Conservation (phyloP, 2,113 vertebrate species). For the Tragelaphus imberbis region DNA sequence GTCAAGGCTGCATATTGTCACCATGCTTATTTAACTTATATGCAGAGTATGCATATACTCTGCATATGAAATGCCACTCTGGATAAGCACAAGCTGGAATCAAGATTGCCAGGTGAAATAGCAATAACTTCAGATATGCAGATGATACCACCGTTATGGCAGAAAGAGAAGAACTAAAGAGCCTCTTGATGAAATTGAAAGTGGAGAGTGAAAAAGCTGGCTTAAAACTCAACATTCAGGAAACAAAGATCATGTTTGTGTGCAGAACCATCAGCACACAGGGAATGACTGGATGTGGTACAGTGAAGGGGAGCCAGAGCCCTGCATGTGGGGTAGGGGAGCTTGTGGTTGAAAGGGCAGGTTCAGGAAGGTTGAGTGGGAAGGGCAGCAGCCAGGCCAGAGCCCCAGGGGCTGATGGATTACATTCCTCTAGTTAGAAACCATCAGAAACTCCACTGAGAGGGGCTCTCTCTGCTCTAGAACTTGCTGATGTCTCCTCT, state of each 20-base stretch:
- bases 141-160: neutral
- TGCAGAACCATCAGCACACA: neutral
- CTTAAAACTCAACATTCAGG: neutral
- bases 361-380: neutral
- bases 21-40: neutral
- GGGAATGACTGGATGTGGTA: rapidly evolving
- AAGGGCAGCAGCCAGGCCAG: neutral
- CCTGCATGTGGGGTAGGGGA: neutral
- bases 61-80: neutral
- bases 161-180: neutral
- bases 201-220: neutral
- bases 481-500: constrained; percentile 6
- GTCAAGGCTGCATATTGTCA: neutral
- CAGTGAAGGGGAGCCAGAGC: neutral
- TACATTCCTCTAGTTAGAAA: neutral
- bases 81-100: neutral
- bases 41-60: too few species aligned
- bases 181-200: neutral
- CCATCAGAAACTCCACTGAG: neutral
- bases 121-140: neutral
- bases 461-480: neutral
- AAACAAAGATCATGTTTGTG: neutral
- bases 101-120: neutral
- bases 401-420: neutral
- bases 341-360: neutral